These are phyloP conservation scores for Heliothis peltigera DNA, from an alignment of 2,888 invertebrate species.

Conservation along the genomic window DNA sequence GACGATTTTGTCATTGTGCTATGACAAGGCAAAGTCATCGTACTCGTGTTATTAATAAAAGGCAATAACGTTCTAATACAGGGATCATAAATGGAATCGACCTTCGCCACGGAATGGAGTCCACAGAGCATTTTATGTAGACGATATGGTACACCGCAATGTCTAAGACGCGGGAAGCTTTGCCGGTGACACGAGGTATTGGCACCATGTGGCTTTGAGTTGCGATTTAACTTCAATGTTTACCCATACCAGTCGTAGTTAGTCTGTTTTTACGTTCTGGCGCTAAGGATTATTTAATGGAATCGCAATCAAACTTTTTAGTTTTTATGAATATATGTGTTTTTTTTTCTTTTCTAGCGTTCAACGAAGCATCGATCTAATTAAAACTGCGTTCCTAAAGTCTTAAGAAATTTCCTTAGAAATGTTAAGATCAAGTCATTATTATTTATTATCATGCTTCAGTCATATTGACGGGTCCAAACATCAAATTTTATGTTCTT, in stretches of 20 bases:
- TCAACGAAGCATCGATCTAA: no score
- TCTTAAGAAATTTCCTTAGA: no score
- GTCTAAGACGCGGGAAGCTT: constrained; percentile 7
- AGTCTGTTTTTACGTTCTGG: background rate
- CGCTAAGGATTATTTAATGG: no score
- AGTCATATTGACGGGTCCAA: no score
- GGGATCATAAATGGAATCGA: constrained; percentile 83
- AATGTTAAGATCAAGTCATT: no score
- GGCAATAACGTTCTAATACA: constrained; percentile 75
- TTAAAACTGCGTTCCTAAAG: no score
- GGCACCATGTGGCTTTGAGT: constrained; percentile 8
- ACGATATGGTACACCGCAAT: constrained; percentile 46
- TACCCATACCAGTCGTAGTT: background rate
- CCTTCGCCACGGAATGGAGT: constrained; percentile 73
- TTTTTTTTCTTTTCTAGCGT: no score
- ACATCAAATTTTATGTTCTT: background rate
- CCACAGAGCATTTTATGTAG: constrained; percentile 53
- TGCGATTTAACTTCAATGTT: background rate
- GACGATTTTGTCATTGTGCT: background rate
- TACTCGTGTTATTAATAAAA: constrained; percentile 58
- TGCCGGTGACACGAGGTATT: constrained; percentile 15
- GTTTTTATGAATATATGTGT: no score
- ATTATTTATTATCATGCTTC: no score
- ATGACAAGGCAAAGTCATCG: constrained; percentile 18
- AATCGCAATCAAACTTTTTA: no score